Evolutionary conservation across 2,797 vertebrate species (phyloP), one percentile per base, ranked within the genome.

Genomic region (Gymnocypris eckloni): DNA sequence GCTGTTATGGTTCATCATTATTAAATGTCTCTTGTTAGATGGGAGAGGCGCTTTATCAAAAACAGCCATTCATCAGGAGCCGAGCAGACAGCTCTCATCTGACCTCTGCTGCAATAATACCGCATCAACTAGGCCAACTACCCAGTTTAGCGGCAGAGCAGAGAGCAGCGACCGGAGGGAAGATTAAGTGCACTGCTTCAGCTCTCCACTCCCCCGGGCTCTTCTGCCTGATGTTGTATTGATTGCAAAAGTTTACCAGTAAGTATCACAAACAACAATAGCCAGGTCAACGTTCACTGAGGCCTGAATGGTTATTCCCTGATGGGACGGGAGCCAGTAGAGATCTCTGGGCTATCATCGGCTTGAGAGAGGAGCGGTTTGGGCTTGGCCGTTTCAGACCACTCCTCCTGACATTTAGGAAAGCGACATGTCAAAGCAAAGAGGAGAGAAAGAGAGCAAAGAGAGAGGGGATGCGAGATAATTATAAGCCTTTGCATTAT

Each of bases 211-310:
- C 97, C 98, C 98, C 93, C 95, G 97, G 97, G 98, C 95, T 91
- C 93, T 92, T 92, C 90, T 86, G 95, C 96, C 96, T 99, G 97
- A 96, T 95, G 97, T 93, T 94, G 96, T 97, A 99, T 98, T 96
- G 98, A 99, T 99, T 97, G 97, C 90, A 90, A 97, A 97, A 98
- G 97, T 99, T 98, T 97, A 96, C 96, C 96, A 93, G 97, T 97
- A 97, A 98, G 97, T 96, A 97, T 96, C 97, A 97, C 97, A 97
- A 98, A 97, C 97, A 98, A 95, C 97, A 97, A 96, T 96, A 97
- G 97, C 97, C 96, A 96, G 97, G 97, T 96, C 97, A 97, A 97
- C 94, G 94, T 97, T 96, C 90, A 93, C 96, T 94, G 96, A 97
- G 94, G 97, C 96, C 95, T 95, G 97, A 96, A 94, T 94, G 91